phyloP scores from a whole-genome alignment of 2,113 vertebrate genomes.

The Myanophis thanlyinensis region DNA sequence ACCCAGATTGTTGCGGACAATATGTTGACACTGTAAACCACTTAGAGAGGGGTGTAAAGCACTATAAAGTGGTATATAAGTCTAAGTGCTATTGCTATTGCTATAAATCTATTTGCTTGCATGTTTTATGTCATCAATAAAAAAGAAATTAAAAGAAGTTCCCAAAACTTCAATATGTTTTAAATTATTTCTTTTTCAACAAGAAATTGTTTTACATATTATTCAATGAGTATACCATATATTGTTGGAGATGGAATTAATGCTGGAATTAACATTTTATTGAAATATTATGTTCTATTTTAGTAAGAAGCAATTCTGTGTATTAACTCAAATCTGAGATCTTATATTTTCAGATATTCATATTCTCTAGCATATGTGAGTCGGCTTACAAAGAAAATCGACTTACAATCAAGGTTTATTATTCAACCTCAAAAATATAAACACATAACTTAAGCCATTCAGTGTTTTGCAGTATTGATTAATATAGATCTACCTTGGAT shows the following conservation, averaged over 20 bases:
- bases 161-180: not conserved
- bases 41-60: no score
- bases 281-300: not conserved
- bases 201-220: not conserved
- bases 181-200: not conserved
- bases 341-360: not conserved
- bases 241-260: not conserved
- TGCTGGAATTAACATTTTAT: not conserved
- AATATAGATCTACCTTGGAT: not conserved
- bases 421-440: not conserved
- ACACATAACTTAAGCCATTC: not conserved
- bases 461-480: not conserved
- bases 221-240: not conserved
- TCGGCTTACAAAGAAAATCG: not conserved
- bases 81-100: no score
- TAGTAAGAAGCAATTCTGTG: not conserved
- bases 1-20: no score
- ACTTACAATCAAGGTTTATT: not conserved
- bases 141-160: not conserved
- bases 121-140: not conserved
- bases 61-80: no score
- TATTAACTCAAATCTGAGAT: not conserved
- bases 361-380: not conserved
- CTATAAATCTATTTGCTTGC: no score
- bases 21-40: no score